A percentile compares a stretch with the other conserved stretches of the same genome.
Conservation (phyloP, 1,140 invertebrate species). For the Eueides isabella region DNA sequence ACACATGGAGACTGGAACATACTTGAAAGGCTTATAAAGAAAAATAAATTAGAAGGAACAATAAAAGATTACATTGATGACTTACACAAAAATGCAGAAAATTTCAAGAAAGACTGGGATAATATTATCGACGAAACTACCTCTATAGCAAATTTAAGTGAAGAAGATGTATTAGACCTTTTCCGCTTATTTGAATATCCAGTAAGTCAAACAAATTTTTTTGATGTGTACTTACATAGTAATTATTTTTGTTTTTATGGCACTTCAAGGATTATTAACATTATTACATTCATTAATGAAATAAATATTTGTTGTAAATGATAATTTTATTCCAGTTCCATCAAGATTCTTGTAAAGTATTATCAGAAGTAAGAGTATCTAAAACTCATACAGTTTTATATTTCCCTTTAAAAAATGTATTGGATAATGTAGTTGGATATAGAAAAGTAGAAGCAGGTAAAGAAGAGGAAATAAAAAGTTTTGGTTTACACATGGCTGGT, state of each 20-base stretch:
- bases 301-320: no score
- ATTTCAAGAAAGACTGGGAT: conserved; percentile 75
- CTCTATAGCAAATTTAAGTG: conserved; percentile 67
- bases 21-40: conserved; percentile 79
- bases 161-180: conserved; percentile 72
- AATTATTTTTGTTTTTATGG: no score
- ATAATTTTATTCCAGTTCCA: conserved; percentile 56
- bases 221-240: no score
- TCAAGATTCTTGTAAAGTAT: conserved; percentile 69
- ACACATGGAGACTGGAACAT: conserved; percentile 83
- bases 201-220: conserved; percentile 75
- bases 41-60: conserved; percentile 67
- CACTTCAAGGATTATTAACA: no score
- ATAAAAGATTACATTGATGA: conserved; percentile 71
- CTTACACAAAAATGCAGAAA: conserved; percentile 55
- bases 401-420: conserved; percentile 85
- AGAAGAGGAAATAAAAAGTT: conserved; percentile 72
- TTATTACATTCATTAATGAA: no score
- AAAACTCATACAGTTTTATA: conserved; percentile 80
- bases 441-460: conserved; percentile 76
- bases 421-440: conserved; percentile 85
- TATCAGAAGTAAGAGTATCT: conserved; percentile 70
- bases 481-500: conserved; percentile 72
- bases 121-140: conserved; percentile 61
- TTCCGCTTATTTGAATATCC: conserved; percentile 83